Evolutionary conservation across 2,888 invertebrate genomes (phyloP).

Genomic region (Arge pagana): DNA sequence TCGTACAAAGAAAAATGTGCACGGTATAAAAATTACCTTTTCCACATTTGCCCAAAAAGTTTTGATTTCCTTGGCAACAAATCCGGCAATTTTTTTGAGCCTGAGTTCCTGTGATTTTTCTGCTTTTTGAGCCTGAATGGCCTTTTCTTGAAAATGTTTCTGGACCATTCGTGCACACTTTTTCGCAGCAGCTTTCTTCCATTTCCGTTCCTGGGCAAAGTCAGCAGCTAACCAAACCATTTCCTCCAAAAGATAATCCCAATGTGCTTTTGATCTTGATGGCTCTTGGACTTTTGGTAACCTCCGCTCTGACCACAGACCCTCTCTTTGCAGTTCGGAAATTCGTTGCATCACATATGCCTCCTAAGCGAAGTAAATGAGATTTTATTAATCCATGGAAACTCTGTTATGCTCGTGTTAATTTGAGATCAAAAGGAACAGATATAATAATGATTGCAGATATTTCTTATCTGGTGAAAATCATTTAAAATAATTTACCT

Average conservation of each 20-base stretch:
- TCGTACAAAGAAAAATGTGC: constrained; percentile 6
- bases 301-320: constrained; percentile 91
- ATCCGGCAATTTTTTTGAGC: constrained; percentile 83
- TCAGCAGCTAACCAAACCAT: constrained; percentile 98
- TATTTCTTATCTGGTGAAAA: no score
- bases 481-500: constrained; percentile 57
- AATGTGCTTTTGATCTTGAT: constrained; percentile 88
- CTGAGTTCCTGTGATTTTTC: constrained; percentile 91
- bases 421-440: neutral
- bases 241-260: constrained; percentile 98
- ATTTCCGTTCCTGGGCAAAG: constrained; percentile 96
- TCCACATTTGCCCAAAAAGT: constrained; percentile 97
- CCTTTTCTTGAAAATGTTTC: constrained; percentile 90
- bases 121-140: constrained; percentile 84
- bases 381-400: neutral
- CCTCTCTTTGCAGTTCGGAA: constrained; percentile 89
- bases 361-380: constrained; percentile 63
- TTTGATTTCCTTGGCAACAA: constrained; percentile 90
- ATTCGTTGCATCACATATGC: constrained; percentile 93
- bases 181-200: constrained; percentile 95
- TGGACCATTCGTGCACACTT: constrained; percentile 91
- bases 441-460: no score
- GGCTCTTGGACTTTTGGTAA: constrained; percentile 93
- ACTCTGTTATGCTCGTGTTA: neutral
- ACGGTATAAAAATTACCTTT: constrained; percentile 66